Conservation (phyloP, 2,888 invertebrate genomes). For the Chorisops tibialis region DNA sequence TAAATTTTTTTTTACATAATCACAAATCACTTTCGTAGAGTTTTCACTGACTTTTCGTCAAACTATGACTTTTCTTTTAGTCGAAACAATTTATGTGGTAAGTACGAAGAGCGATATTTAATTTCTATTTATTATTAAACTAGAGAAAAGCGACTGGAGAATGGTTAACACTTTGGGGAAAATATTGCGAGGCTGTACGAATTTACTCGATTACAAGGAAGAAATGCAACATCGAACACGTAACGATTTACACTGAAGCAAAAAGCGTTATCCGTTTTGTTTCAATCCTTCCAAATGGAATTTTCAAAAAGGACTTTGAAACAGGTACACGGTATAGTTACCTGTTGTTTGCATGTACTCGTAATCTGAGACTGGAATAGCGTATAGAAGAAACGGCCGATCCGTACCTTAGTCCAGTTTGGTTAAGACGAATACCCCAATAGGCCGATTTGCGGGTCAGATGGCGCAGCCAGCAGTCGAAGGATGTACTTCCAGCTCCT, state of each 20-base stretch:
- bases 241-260: slow-evolving; percentile 31
- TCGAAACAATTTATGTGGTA: no score
- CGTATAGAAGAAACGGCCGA: slow-evolving; percentile 8
- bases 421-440: slow-evolving; percentile 13
- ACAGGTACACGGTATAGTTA: not conserved
- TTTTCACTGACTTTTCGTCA: no score
- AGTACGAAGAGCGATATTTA: no score
- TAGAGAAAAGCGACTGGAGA: no score
- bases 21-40: slow-evolving; percentile 1
- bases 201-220: not conserved
- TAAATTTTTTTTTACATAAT: slow-evolving; percentile 9
- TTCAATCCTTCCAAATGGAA: slow-evolving; percentile 14
- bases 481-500: slow-evolving; percentile 19
- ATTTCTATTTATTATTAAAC: no score
- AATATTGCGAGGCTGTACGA: no score
- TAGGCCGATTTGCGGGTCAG: slow-evolving; percentile 8
- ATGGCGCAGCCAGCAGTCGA: slow-evolving; percentile 1
- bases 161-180: no score
- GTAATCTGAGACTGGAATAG: slow-evolving; percentile 6
- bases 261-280: slow-evolving; percentile 11
- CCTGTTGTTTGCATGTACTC: slow-evolving; percentile 24
- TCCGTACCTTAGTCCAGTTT: not conserved
- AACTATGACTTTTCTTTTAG: no score
- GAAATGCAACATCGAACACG: slow-evolving; percentile 28
- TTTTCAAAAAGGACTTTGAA: slow-evolving; percentile 11